Percentiles rank a stretch among this genome's conserved stretches.
These are phyloP conservation scores for Panopea generosa DNA, from an alignment of 2,888 invertebrate genomes.

Conservation along the genomic window DNA sequence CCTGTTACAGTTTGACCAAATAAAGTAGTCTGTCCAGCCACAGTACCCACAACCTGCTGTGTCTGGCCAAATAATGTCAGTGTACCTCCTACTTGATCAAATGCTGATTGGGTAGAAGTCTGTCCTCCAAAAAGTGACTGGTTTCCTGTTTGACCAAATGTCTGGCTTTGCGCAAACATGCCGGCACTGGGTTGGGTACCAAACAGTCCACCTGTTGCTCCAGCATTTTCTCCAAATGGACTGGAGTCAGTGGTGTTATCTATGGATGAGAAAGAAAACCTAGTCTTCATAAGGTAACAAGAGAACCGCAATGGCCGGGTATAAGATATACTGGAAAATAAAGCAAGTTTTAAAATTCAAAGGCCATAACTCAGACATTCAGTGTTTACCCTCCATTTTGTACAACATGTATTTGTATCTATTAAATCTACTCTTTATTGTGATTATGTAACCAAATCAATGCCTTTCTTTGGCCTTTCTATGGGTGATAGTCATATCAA, in stretches of 20 bases:
- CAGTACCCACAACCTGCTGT: slow-evolving; percentile 14
- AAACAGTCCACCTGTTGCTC: slow-evolving; percentile 23
- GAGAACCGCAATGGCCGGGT: too few relatives aligned
- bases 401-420: too few relatives aligned
- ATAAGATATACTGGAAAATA: too few relatives aligned
- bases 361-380: too few relatives aligned
- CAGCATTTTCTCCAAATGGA: not conserved
- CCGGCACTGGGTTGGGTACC: slow-evolving; percentile 2
- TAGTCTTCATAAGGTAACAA: too few relatives aligned
- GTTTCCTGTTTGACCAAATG: slow-evolving; percentile 9
- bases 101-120: slow-evolving; percentile 9
- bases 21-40: slow-evolving; percentile 27
- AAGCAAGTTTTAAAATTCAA: too few relatives aligned
- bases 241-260: slow-evolving; percentile 8
- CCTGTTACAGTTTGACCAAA: slow-evolving; percentile 28
- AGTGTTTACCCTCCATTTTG: too few relatives aligned
- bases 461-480: too few relatives aligned
- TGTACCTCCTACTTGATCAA: not conserved
- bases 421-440: too few relatives aligned
- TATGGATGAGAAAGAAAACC: too few relatives aligned
- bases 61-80: not conserved
- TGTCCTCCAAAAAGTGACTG: slow-evolving; percentile 40
- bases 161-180: slow-evolving; percentile 19
- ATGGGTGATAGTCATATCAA: too few relatives aligned
- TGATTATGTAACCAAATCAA: too few relatives aligned